Evolutionary conservation across 1,140 invertebrate species (phyloP).

Genomic region (Euwallacea similis): DNA sequence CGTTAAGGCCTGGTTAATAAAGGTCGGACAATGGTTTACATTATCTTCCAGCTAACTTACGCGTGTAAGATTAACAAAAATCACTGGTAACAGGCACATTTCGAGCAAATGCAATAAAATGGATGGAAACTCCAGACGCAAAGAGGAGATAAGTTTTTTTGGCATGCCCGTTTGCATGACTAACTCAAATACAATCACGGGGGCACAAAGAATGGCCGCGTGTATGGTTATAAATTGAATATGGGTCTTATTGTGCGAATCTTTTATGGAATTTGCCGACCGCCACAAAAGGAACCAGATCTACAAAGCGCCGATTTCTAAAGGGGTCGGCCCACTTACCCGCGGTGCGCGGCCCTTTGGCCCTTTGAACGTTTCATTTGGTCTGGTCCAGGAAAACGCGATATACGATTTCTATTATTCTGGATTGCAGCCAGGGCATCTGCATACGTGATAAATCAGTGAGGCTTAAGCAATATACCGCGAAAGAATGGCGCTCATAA

Average conservation of each 20-base stretch:
- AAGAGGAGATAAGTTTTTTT: conserved; percentile 6
- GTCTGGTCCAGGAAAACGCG: background rate
- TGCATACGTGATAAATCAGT: conserved; percentile 7
- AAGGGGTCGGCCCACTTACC: conserved; percentile 23
- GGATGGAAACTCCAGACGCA: background rate
- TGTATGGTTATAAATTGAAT: conserved; percentile 37
- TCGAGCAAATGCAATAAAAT: background rate
- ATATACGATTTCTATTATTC: too few relatives aligned
- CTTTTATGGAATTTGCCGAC: conserved; percentile 34
- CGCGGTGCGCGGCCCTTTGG: conserved; percentile 21
- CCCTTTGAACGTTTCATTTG: conserved; percentile 9
- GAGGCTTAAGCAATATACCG: conserved; percentile 5
- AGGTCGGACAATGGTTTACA: too few relatives aligned
- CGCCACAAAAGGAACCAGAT: conserved; percentile 32
- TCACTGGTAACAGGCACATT: too few relatives aligned
- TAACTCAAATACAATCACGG: conserved; percentile 32
- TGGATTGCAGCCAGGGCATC: background rate
- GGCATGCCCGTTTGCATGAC: conserved; percentile 29
- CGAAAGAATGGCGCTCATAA: conserved; percentile 31
- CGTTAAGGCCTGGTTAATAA: too few relatives aligned
- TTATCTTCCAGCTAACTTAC: too few relatives aligned
- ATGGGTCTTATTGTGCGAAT: conserved; percentile 35
- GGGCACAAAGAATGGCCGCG: conserved; percentile 30
- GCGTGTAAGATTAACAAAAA: too few relatives aligned
- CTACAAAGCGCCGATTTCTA: conserved; percentile 37